A percentile compares a stretch with the other conserved stretches of the same genome.
These are phyloP conservation scores for Eubasilissa regina DNA, from an alignment of 1,140 invertebrate genomes.

Conservation along the genomic window DNA sequence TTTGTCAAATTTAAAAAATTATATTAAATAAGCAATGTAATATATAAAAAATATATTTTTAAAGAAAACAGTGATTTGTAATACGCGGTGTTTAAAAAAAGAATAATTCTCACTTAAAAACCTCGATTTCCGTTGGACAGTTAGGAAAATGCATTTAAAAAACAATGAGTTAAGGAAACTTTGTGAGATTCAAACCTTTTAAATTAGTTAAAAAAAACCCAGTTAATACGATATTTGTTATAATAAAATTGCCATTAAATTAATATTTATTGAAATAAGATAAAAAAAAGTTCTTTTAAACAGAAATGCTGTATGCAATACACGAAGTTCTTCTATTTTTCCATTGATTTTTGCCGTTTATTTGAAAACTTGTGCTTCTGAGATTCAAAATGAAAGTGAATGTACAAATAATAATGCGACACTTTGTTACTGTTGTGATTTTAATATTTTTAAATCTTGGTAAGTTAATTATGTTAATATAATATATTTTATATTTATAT, in stretches of 20 bases:
- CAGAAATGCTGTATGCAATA: not conserved
- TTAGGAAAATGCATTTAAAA: not conserved
- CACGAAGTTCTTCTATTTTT: not conserved
- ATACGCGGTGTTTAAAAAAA: too few relatives aligned
- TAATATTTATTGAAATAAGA: too few relatives aligned
- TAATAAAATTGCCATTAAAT: too few relatives aligned
- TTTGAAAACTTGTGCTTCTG: not conserved
- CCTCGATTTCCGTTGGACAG: too few relatives aligned
- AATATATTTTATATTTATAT: too few relatives aligned
- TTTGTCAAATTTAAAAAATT: not conserved
- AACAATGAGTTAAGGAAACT: slow-evolving; percentile 13
- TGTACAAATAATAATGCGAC: not conserved
- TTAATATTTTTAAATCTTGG: slow-evolving; percentile 8
- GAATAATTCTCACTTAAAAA: too few relatives aligned
- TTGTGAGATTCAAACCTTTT: not conserved
- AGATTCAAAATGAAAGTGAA: slow-evolving; percentile 5
- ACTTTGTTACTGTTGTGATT: not conserved
- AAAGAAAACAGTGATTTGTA: too few relatives aligned
- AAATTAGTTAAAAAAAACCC: not conserved
- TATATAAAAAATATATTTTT: too few relatives aligned
- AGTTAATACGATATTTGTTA: too few relatives aligned
- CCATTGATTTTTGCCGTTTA: not conserved
- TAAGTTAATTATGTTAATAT: not conserved
- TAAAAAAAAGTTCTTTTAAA: slow-evolving; percentile 1
- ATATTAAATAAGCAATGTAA: too few relatives aligned